A percentile compares a stretch with the other conserved stretches of the same genome.
Conservation (phyloP, 2,797 vertebrate genomes). For the Sebastes matsubarae region DNA sequence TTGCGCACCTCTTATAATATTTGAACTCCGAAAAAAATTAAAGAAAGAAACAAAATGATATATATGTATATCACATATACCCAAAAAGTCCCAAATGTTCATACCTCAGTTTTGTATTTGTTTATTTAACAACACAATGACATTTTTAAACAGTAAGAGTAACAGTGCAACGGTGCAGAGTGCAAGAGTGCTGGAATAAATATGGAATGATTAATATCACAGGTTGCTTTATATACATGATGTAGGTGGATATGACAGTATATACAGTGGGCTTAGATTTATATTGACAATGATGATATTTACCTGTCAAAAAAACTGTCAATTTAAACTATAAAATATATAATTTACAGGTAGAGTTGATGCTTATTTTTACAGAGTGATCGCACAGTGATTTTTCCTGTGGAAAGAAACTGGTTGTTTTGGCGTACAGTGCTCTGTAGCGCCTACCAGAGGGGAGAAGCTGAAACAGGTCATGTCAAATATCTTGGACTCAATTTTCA, state of each 20-base stretch:
- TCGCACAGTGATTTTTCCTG: neutral
- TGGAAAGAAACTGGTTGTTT: neutral
- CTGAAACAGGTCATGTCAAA: neutral
- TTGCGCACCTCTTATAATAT: no score
- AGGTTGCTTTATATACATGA: neutral
- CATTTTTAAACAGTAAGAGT: neutral
- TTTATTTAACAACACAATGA: neutral
- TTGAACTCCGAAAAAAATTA: no score
- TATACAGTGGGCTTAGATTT: neutral
- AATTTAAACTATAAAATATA: neutral
- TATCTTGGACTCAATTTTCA: neutral
- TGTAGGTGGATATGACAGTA: no score
- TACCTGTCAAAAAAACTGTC: neutral
- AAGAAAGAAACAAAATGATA: no score
- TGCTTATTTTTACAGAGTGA: neutral
- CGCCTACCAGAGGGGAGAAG: neutral
- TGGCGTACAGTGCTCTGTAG: neutral
- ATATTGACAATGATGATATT: neutral
- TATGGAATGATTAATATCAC: neutral
- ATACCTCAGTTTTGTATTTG: no score
- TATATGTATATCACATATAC: no score
- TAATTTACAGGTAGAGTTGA: neutral
- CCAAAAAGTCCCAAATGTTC: no score
- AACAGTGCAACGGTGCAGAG: neutral
- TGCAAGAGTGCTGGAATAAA: no score